Evolutionary conservation across 1,140 invertebrate species (phyloP), one percentile per base, ranked within the genome.

Genomic region (Leptinotarsa defecta): DNA sequence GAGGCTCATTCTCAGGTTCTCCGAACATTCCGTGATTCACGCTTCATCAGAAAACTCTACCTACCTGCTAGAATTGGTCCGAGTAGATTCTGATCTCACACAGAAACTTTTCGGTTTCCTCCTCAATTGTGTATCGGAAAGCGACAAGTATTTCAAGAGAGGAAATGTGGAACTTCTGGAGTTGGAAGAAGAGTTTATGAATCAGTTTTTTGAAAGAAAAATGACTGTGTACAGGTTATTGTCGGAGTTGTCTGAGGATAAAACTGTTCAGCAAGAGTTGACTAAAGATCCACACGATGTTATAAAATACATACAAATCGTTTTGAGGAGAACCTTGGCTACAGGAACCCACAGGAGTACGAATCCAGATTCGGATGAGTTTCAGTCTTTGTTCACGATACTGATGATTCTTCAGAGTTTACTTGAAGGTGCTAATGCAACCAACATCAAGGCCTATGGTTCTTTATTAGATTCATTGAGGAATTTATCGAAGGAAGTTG

Each of bases 371-470:
- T 76, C 79, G 6, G 75, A 83, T n/a, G 74, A 80, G 11, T 81
- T 81, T 68, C 80, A 81, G 71, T 81, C 83, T 76, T 85, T 87
- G 81, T 83, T 86, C 49, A 85, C 86, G 48, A 84, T 89, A 76
- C 84, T 87, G 62, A 86, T 89, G 79, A 86, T 89, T 34, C 75
- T 89, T 17, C 75, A 89, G 19, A 86, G 86, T 61, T 85, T 88
- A 71, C 82, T 88, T 74, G 74, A 86, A 15, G 79, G 76, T 73
- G 63, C 57, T 3, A 48, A 74, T 3, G 72, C 75, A 73, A 52
- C 71, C 49, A 75, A 49, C 57, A 19, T 71, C 19, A 52, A 27
- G 13, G 63, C 76, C 74, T 81, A 86, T 67, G 72, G 78, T 49
- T 71, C 57, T 48, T 75, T 85, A 27, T 20, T 77, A 11, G 68